Evolutionary conservation across 2,888 invertebrate genomes (phyloP).

Genomic region (Limnephilus rhombicus): DNA sequence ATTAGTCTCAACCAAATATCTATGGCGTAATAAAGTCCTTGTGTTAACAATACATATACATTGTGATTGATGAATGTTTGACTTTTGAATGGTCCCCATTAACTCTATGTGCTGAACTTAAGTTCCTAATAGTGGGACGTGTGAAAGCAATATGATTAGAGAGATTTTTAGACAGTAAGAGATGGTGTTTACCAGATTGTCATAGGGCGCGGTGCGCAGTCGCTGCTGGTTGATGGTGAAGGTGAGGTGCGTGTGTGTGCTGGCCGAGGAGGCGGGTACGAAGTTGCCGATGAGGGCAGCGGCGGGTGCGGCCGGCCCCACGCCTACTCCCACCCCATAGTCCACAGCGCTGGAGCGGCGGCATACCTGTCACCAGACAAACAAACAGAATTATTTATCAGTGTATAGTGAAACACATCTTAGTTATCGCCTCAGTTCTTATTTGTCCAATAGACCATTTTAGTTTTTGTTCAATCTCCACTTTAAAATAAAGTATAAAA

Average conservation of each 20-base stretch:
- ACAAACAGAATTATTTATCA: not conserved
- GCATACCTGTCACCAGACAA: slow-evolving; percentile 72
- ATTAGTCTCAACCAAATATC: too few species aligned
- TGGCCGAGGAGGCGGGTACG: slow-evolving; percentile 71
- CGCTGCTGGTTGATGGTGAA: slow-evolving; percentile 96
- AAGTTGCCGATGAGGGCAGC: slow-evolving; percentile 76
- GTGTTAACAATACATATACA: too few species aligned
- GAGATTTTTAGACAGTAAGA: not conserved
- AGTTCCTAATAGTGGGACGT: too few species aligned
- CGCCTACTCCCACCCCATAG: slow-evolving; percentile 77
- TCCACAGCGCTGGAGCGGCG: slow-evolving; percentile 73
- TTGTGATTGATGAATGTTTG: too few species aligned
- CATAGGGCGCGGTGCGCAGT: slow-evolving; percentile 86
- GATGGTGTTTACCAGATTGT: slow-evolving; percentile 80
- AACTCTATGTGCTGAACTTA: too few species aligned
- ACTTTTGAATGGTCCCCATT: too few species aligned
- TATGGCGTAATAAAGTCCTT: too few species aligned
- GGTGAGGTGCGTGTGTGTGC: slow-evolving; percentile 84
- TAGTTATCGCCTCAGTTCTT: not conserved
- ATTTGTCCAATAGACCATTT: too few species aligned
- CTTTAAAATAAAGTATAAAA: too few species aligned
- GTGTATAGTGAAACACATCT: not conserved
- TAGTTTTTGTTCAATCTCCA: too few species aligned
- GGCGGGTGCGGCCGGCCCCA: slow-evolving; percentile 72
- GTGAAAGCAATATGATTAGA: too few species aligned